Evolutionary conservation across 2,113 vertebrate genomes (phyloP), one percentile per base, ranked within the genome.

Genomic region (Orycteropus afer): DNA sequence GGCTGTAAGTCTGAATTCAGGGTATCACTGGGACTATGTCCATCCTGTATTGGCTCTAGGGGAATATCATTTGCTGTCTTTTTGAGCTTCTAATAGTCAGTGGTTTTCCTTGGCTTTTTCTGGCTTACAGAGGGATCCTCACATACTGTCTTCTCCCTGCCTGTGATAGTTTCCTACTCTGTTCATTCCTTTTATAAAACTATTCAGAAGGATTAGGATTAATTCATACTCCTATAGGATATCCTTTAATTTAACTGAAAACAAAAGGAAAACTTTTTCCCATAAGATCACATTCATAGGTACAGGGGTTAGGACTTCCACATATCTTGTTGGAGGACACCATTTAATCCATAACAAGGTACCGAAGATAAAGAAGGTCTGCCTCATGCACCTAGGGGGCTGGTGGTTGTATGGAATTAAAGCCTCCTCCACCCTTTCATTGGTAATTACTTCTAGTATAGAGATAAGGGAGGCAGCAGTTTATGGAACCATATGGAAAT

Each of bases 371-470:
- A 42, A 59, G 13, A 79, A 2, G 0, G 2, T 23, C 13, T 27
- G 9, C 0, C 7, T 83, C 45, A 13, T 7, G 7, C 29, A 67
- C 17, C 42, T 29, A 23, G 1, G 6, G 15, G 4, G 1, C 61
- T 20, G 42, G 32, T 25, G 0, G 15, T 15, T 25, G 17, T 37
- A 59, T 32, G 10, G 79, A 74, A 65, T 37, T 34, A 69, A 74
- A 49, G 0, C 0, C 5, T 45, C 22, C 4, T 47, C 12, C 14
- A 25, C 4, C 10, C 8, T 91, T 78, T 53, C 4, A 18, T 89
- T n/a, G 7, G 5, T 40, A 20, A 11, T 37, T 81, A 0, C 2
- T 47, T 65, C 32, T 14, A 22, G 17, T 18, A 34, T 47, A 10
- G 15, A 18, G 10, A 34, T n/a, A 73, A 81, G 42, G 9, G 42